Base-by-base conservation (phyloP, 2,797 vertebrate species). In the Bradypodion pumilum region DNA sequence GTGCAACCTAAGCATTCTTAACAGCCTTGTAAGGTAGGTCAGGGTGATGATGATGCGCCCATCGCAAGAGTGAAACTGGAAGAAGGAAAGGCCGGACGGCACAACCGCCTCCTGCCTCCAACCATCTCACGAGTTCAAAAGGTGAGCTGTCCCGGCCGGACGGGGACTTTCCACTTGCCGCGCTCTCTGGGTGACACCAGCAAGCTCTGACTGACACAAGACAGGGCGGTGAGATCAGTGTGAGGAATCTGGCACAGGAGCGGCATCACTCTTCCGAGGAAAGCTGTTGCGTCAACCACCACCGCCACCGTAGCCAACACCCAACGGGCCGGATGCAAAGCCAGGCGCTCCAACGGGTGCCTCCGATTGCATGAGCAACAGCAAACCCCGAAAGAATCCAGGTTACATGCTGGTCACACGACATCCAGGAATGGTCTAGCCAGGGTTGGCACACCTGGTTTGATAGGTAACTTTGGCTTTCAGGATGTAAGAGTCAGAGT, bases 221-320 rank as follows among this genome's bases (percentile, higher is more conserved):
- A 8, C 56, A 21, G 49, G 63, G 73, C 7, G 74, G 74, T 12
- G 13, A 62, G 63, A 35, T 69, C 78, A 85, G 72, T 72, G 1
- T 10, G 5, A 80, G 84, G 84, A 81, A 85, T 63, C 73, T 46
- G 73, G 65, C 78, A n/a, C 52, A 62, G 84, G 84, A 40, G 37
- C n/a, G n/a, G n/a, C n/a, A 46, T 40, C 60, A 72, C 59, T 23
- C 32, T 32, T n/a, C 40, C 1, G 29, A 49, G 73, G 73, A 37
- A 62, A 81, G 84, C 7, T 27, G 8, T 42, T 10, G 7, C 62
- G 46, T 74, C 12, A 59, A 78, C n/a, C 60, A n/a, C 52, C 6
- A 63, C 69, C n/a, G n/a, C n/a, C n/a, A n/a, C n/a, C n/a, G n/a
- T 23, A 60, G 52, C 49, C 49, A 77, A 77, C 65, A 10, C 37